Percentiles rank a stretch among this genome's conserved stretches.
phyloP scores from a whole-genome alignment of 1,140 invertebrate genomes.

The Drosophila mojavensis region DNA sequence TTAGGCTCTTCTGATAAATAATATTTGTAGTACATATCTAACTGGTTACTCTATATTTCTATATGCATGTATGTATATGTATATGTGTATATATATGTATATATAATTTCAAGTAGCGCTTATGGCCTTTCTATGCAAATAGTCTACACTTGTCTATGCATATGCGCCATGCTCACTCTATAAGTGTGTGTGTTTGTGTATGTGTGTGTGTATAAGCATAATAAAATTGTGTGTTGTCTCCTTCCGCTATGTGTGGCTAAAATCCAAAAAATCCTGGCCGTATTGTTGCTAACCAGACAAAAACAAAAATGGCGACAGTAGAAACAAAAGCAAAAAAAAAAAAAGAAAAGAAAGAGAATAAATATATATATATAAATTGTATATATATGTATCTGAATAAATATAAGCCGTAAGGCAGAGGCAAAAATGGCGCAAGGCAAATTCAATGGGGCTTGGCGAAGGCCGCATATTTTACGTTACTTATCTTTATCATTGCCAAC shows the following conservation, averaged over 20 bases:
- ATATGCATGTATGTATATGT: too few species aligned
- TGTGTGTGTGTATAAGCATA: slow-evolving; percentile 62
- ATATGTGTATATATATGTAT: neutral
- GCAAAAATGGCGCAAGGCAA: slow-evolving; percentile 51
- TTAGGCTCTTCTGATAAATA: slow-evolving; percentile 39
- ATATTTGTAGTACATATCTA: slow-evolving; percentile 41
- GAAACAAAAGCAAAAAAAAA: slow-evolving; percentile 4
- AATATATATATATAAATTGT: slow-evolving; percentile 1
- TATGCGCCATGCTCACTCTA: neutral
- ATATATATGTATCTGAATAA: neutral
- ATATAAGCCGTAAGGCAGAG: neutral
- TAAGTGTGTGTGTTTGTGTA: slow-evolving; percentile 22
- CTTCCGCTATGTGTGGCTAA: slow-evolving; percentile 47
- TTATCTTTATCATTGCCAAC: slow-evolving; percentile 83
- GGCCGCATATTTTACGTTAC: slow-evolving; percentile 82
- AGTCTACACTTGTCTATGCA: slow-evolving; percentile 18
- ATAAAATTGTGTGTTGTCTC: slow-evolving; percentile 77
- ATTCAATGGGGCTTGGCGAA: slow-evolving; percentile 77
- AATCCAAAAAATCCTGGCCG: slow-evolving; percentile 42
- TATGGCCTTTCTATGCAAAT: slow-evolving; percentile 77
- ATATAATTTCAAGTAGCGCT: slow-evolving; percentile 66
- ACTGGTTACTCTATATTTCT: slow-evolving; percentile 30
- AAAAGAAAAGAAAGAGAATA: neutral
- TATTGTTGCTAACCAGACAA: slow-evolving; percentile 55
- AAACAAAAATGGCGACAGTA: slow-evolving; percentile 72